Evolutionary conservation across 2,888 invertebrate species (phyloP).

Genomic region (Litoditis marina): DNA sequence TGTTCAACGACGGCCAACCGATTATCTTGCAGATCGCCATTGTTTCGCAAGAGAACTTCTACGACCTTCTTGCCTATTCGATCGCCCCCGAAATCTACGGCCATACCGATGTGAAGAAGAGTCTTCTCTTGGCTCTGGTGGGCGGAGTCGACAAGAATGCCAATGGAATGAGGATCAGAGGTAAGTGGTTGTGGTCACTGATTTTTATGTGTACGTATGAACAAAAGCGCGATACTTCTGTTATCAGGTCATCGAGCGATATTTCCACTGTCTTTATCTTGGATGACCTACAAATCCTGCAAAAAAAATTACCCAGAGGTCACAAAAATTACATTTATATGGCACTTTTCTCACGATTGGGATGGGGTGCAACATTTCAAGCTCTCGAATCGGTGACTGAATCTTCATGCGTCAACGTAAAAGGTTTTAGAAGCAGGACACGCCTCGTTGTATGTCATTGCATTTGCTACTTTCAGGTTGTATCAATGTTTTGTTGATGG

Average conservation of each 20-base stretch:
- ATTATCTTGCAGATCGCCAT: conserved; percentile 57
- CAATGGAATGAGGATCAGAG: conserved; percentile 94
- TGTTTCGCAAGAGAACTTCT: conserved; percentile 76
- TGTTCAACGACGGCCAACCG: no score
- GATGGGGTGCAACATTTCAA: not conserved
- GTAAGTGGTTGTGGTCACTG: no score
- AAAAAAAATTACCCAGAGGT: no score
- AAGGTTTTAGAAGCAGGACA: not conserved
- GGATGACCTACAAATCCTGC: not conserved
- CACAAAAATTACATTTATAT: no score
- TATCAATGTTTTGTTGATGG: conserved; percentile 98
- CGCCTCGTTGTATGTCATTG: not conserved
- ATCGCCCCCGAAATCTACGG: conserved; percentile 99
- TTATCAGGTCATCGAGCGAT: no score
- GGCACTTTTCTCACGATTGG: no score
- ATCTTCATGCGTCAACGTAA: not conserved
- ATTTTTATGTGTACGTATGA: no score
- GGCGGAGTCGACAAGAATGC: conserved; percentile 78
- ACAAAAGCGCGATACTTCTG: no score
- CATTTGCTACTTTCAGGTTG: conserved; percentile 62
- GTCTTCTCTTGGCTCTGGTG: conserved; percentile 83
- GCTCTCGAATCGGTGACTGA: not conserved
- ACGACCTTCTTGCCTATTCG: conserved; percentile 83
- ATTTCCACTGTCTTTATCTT: no score
- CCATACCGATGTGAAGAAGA: conserved; percentile 95